Evolutionary conservation across 1,140 invertebrate species (phyloP).

Genomic region (Musca domestica): DNA sequence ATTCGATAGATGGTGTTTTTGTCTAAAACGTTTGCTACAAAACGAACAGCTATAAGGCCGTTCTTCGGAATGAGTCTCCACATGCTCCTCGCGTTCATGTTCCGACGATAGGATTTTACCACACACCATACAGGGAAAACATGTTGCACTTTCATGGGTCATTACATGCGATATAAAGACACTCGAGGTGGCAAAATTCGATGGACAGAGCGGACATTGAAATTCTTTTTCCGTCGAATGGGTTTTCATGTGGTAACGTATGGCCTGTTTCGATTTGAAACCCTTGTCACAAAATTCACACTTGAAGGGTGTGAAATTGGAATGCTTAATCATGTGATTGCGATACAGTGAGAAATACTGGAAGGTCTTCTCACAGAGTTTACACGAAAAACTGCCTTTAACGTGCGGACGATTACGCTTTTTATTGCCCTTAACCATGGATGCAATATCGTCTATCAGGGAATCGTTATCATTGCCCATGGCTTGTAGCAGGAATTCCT

Average conservation of each 20-base stretch:
- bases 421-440: too few relatives aligned
- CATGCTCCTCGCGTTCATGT: slow-evolving; percentile 33
- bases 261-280: slow-evolving; percentile 57
- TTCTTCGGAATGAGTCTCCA: slow-evolving; percentile 51
- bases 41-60: slow-evolving; percentile 54
- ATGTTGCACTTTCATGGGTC: slow-evolving; percentile 23
- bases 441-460: too few relatives aligned
- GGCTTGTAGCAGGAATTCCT: too few relatives aligned
- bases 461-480: too few relatives aligned
- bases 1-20: slow-evolving; percentile 24
- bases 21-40: slow-evolving; percentile 38
- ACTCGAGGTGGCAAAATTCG: slow-evolving; percentile 24
- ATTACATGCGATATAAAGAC: slow-evolving; percentile 26
- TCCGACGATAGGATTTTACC: slow-evolving; percentile 17
- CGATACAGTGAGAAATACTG: slow-evolving; percentile 29
- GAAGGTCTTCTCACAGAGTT: slow-evolving; percentile 26
- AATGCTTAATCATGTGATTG: slow-evolving; percentile 34
- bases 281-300: slow-evolving; percentile 56
- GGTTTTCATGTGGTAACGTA: slow-evolving; percentile 59
- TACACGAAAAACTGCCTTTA: slow-evolving; percentile 22
- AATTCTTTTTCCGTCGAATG: slow-evolving; percentile 61
- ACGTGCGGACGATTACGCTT: slow-evolving; percentile 19
- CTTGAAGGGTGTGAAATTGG: slow-evolving; percentile 55
- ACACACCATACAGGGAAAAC: slow-evolving; percentile 27
- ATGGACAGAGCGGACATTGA: slow-evolving; percentile 56